A percentile compares a stretch with the other conserved stretches of the same genome.
phyloP scores from a whole-genome alignment of 2,888 invertebrate genomes.

The Xestia ashworthii region DNA sequence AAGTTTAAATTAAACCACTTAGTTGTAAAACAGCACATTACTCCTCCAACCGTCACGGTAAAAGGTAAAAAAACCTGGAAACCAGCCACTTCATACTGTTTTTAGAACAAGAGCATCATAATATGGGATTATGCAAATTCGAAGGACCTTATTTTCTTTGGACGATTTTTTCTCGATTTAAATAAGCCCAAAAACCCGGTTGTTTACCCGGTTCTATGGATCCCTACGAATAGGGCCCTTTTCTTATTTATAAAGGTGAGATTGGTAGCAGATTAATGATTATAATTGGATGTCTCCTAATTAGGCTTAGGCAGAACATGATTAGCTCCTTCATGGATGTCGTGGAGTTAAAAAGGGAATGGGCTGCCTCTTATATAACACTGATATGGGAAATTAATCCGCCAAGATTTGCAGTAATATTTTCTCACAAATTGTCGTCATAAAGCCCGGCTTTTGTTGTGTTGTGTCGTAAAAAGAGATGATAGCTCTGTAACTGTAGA shows the following conservation, averaged over 20 bases:
- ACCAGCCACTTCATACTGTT: slow-evolving; percentile 48
- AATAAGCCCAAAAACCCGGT: slow-evolving; percentile 63
- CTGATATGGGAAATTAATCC: slow-evolving; percentile 32
- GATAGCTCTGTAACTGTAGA: slow-evolving; percentile 6
- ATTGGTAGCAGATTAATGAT: slow-evolving; percentile 63
- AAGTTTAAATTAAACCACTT: slow-evolving; percentile 63
- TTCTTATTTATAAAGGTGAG: slow-evolving; percentile 64
- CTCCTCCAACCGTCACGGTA: neutral
- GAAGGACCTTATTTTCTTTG: slow-evolving; percentile 67
- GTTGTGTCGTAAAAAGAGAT: slow-evolving; percentile 52
- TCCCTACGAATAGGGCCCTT: slow-evolving; percentile 63
- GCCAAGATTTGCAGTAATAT: slow-evolving; percentile 45
- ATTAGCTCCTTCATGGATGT: slow-evolving; percentile 42
- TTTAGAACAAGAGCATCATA: slow-evolving; percentile 56
- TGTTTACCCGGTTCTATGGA: slow-evolving; percentile 69
- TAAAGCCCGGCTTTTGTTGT: slow-evolving; percentile 57
- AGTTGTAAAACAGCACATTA: slow-evolving; percentile 33
- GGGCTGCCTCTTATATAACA: neutral
- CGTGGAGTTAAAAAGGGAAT: neutral
- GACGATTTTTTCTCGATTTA: slow-evolving; percentile 70
- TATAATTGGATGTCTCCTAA: slow-evolving; percentile 70
- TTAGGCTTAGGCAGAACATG: slow-evolving; percentile 56
- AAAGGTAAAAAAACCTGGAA: slow-evolving; percentile 47
- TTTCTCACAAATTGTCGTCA: slow-evolving; percentile 55
- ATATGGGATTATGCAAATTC: slow-evolving; percentile 74